These are phyloP conservation scores for Nematopogon swammerdamellus DNA, from an alignment of 2,888 invertebrate species.

Conservation along the genomic window DNA sequence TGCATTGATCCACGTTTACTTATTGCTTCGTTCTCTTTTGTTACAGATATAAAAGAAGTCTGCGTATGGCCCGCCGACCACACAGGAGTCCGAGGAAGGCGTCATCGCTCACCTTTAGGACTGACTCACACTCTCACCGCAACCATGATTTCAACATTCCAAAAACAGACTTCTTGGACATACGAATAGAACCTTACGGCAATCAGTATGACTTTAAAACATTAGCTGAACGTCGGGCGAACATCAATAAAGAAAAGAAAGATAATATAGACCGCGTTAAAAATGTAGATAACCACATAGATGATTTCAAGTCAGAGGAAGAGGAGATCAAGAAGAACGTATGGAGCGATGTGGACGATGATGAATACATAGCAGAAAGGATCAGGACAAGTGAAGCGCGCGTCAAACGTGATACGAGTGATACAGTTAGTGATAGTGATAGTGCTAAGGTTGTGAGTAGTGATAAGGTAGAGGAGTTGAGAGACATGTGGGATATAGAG, in stretches of 20 bases:
- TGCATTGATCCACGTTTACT: too few species aligned
- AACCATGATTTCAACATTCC: slow-evolving; percentile 9
- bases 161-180: slow-evolving; percentile 5
- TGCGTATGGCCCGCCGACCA: slow-evolving; percentile 49
- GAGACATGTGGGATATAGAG: slow-evolving; percentile 70
- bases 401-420: slow-evolving; percentile 46
- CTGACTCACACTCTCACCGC: slow-evolving; percentile 15
- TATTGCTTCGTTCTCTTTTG: too few species aligned
- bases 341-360: slow-evolving; percentile 49
- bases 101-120: slow-evolving; percentile 46
- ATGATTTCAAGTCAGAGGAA: slow-evolving; percentile 18
- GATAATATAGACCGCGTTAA: background rate
- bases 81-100: slow-evolving; percentile 38
- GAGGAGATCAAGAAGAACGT: slow-evolving; percentile 42
- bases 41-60: slow-evolving; percentile 41
- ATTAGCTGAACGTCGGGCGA: slow-evolving; percentile 10
- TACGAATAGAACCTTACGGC: background rate
- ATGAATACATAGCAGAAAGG: slow-evolving; percentile 48
- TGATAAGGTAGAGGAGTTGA: slow-evolving; percentile 51
- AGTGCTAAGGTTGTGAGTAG: slow-evolving; percentile 53
- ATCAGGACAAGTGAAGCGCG: slow-evolving; percentile 46
- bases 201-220: background rate
- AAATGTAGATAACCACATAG: background rate
- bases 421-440: slow-evolving; percentile 41
- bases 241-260: slow-evolving; percentile 4